Base-by-base conservation (phyloP, 1,140 invertebrate genomes). In the Pantala flavescens region DNA sequence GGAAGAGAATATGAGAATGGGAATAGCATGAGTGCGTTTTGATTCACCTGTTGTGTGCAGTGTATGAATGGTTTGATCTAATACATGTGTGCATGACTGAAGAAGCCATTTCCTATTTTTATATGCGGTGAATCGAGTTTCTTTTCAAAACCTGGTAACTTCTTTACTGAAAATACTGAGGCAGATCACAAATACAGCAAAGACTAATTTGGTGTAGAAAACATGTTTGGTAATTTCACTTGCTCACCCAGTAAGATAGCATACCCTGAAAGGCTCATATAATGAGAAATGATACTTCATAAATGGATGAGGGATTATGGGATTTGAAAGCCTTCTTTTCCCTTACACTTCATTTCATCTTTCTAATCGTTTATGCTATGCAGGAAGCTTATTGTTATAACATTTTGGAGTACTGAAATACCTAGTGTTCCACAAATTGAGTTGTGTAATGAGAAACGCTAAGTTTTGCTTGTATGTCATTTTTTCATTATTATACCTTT, bases 41-140 rank as follows among this genome's bases (percentile, higher is more conserved):
- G 71, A 72, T n/a, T 28, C 42, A 72, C 23, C 19, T 72, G 24
- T 42, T 72, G 71, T 72, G 71, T 36, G 24, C 23, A 72, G 71
- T 72, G 71, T 42, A 72, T 24, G 24, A 36, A 42, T 72, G 42
- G 24, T 28, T 28, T 24, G 24, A 42, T 28, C 19, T 28, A 72
- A 72, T 72, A n/a, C 24, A 28, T 36, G 71, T 72, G 42, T 72
- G 71, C 42, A 72, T 72, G 71, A 28, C 24, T 42, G 19, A 72
- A 28, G 28, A 72, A 72, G 23, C 42, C 24, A 36, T 72, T 72
- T 72, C 71, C 24, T 72, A 72, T 72, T 72, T 72, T 72, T 72
- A 72, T 72, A 72, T 36, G 23, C 19, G 23, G 71, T 63, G 49
- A 63, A 63, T 63, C 49, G n/a, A 63, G 49, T 19, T 63, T 63